Evolutionary conservation across 1,140 invertebrate genomes (phyloP), one percentile per base, ranked within the genome.

Genomic region (Marisa cornuarietis): DNA sequence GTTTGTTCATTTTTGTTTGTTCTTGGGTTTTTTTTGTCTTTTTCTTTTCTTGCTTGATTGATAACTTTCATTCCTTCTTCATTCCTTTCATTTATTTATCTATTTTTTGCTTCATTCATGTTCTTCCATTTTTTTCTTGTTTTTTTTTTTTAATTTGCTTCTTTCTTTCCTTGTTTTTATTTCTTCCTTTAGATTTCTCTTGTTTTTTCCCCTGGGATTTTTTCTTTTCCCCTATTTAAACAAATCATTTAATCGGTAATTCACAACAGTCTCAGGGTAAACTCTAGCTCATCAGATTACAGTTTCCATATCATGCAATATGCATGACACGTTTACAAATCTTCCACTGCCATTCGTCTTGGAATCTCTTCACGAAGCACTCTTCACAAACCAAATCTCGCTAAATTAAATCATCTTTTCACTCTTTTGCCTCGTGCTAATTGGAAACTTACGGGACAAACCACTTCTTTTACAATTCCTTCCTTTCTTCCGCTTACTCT

Each of bases 51-150:
- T 10, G 51, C 18, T 58, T 52, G 16, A 49, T 8, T 63, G 8
- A 62, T 65, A 16, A 10, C n/a, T n/a, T 65, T 68, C 61, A 71
- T 14, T 78, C 61, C 51, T 78, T 69, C 54, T 42, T 71, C 63
- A 24, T 68, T 24, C 20, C 0, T 26, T 71, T 72, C 78, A 65
- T 76, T 8, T 49, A 26, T 74, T 51, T 26, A 22, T 78, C 71
- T 26, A 24, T 63, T 62, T 51, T 62, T 58, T 11, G 14, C 31
- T 54, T 51, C n/a, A 61, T 58, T 13, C 74, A 9, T 58, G 20
- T 52, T 58, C 7, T 62, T 24, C 74, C 42, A 18, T 16, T 54
- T 76, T 58, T 76, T 54, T 76, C 54, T 31, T 0, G 16, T 26
- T 76, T 54, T 62, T 26, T 76, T 62, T 16, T 31, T 54, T 52